Evolutionary conservation across 2,113 vertebrate species (phyloP).

Genomic region (Bubalus kerabau): DNA sequence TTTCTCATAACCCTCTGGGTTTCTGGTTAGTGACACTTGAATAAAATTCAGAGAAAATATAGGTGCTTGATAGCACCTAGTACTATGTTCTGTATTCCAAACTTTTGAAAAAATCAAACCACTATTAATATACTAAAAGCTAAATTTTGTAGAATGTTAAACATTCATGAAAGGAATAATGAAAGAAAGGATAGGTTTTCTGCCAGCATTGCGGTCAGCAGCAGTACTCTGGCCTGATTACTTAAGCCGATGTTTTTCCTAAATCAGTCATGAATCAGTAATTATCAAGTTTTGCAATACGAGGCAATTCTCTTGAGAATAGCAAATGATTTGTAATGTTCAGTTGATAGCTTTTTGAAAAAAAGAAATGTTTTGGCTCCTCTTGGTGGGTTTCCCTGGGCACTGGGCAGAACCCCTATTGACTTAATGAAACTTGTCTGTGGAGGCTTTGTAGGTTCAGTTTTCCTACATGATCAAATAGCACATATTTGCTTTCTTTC

Average conservation of each 20-base stretch:
- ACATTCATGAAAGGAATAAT: conserved; percentile 77
- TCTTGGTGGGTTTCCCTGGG: conserved; percentile 51
- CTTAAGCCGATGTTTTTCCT: conserved; percentile 84
- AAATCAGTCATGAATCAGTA: conserved; percentile 86
- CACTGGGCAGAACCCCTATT: conserved; percentile 39
- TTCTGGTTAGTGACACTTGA: not conserved
- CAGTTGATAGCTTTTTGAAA: conserved; percentile 70
- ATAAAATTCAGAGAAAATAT: conserved; percentile 22
- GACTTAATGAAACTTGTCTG: conserved; percentile 50
- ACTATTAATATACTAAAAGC: conserved; percentile 68
- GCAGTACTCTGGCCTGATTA: conserved; percentile 81
- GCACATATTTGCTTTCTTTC: conserved; percentile 19
- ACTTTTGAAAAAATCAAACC: conserved; percentile 71
- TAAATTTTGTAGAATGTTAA: conserved; percentile 75
- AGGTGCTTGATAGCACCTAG: conserved; percentile 40
- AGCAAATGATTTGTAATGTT: conserved; percentile 81
- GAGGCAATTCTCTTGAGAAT: conserved; percentile 78
- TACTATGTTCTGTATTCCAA: conserved; percentile 47
- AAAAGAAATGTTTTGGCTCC: conserved; percentile 51
- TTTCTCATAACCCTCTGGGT: conserved; percentile 29
- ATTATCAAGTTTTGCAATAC: conserved; percentile 86
- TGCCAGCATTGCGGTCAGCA: conserved; percentile 79
- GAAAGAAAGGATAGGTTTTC: conserved; percentile 68
- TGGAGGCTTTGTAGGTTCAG: conserved; percentile 51
- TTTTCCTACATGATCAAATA: conserved; percentile 38